These are phyloP conservation scores for Bostrychus sinensis DNA, from an alignment of 2,113 vertebrate genomes.

Conservation along the genomic window DNA sequence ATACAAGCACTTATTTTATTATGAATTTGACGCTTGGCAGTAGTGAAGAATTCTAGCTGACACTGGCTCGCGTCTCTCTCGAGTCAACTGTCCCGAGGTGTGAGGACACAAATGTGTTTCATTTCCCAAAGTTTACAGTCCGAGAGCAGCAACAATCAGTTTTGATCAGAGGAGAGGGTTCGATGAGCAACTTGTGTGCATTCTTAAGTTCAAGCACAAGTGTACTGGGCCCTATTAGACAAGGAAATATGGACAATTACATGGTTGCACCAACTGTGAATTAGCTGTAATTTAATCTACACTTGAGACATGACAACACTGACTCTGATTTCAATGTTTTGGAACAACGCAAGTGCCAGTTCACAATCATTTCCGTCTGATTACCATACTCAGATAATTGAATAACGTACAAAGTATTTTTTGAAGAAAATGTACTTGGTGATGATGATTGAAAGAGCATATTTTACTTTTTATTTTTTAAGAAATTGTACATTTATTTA, in stretches of 20 bases:
- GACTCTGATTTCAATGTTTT: conserved; percentile 17
- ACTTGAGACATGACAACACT: not conserved
- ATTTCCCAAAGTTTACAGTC: conserved; percentile 38
- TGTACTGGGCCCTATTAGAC: conserved; percentile 30
- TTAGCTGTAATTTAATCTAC: conserved; percentile 25
- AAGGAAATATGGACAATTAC: conserved; percentile 49
- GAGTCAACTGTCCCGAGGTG: conserved; percentile 14
- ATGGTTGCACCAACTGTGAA: conserved; percentile 25
- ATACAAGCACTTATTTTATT: conserved; percentile 36
- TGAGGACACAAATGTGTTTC: conserved; percentile 52
- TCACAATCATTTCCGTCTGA: no score
- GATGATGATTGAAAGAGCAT: no score
- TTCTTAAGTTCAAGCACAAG: conserved; percentile 36
- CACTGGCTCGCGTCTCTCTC: conserved; percentile 37
- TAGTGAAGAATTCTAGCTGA: no score
- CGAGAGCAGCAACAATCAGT: no score
- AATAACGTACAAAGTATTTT: no score
- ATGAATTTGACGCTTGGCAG: conserved; percentile 27
- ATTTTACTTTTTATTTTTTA: no score
- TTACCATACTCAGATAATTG: no score
- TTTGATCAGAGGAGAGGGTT: conserved; percentile 52
- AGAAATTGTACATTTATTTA: no score
- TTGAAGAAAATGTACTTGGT: no score
- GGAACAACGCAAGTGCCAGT: not conserved
- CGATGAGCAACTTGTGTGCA: conserved; percentile 45